Base-by-base conservation (phyloP, 2,888 invertebrate genomes). In the Melieria picta region DNA sequence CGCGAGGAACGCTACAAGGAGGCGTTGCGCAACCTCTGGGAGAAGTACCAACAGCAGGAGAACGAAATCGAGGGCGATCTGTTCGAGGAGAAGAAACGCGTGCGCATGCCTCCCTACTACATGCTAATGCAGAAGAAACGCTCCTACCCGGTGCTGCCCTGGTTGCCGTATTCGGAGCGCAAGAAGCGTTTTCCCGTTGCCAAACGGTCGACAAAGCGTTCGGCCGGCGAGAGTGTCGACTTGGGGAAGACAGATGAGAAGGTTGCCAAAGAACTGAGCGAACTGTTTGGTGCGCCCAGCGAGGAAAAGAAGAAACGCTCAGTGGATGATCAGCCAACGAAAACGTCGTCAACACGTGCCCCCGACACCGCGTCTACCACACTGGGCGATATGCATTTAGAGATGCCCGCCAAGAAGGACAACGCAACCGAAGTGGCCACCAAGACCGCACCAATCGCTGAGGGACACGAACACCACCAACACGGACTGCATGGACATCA, bases 231-330 rank as follows among this genome's bases (percentile, higher is more conserved):
- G 7, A 13, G 87, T 79, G 73, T 88, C 0, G 78, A 79, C 10
- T 63, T 79, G n/a, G 79, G 76, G 45, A 90, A 90, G 64, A 93
- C 92, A 1, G 92, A 93, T 81, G 93, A 93, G 3, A 91, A 90
- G 83, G 90, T 93, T 10, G 90, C 91, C 46, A 89, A 91, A 82
- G 93, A 93, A 79, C 84, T 93, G 57, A 91, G 91, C 57, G 90
- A 90, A 81, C 89, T 93, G 73, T 93, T 93, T 81, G 90, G 90
- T 7, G 81, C 87, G 46, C 65, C 71, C n/a, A 73, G 86, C 52
- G 90, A 90, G 30, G 83, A 84, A 79, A 88, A 88, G 48, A 90
- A 90, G 30, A 91, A 91, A 80, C 86, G 91, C 60, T 85, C 89
- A 10, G 80, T 82, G 1, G 81, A 82, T 69, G 81, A 79, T 30